Base-by-base conservation (phyloP, 2,888 invertebrate genomes). In the Harmothoe impar region DNA sequence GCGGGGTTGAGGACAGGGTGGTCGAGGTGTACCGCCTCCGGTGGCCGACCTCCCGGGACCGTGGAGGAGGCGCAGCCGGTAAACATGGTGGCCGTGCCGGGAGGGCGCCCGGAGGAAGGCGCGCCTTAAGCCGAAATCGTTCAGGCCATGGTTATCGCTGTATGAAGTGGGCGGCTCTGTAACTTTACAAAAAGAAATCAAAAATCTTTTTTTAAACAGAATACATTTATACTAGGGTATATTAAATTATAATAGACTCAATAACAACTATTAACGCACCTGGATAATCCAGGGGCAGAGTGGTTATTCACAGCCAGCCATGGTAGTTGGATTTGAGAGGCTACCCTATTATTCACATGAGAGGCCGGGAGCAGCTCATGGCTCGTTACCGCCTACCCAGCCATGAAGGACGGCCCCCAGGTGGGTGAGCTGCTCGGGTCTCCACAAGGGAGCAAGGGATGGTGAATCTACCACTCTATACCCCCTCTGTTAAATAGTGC, bases 1-100 rank as follows among this genome's bases (percentile, higher is more conserved):
- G n/a, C 25, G 62, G 23, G 62, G 62, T 20, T 62, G n/a, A 62
- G 62, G 62, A 5, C 62, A 3, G 3, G 5, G 23, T n/a, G 23
- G 62, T 5, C 15, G 23, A 1, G 62, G 62, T n/a, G 3, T 3
- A n/a, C 25, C 25, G 23, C 23, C 23, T 5, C 62, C 25, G 62
- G 23, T 20, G 3, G 23, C 25, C 72, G 72, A 25, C 25, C 29
- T 72, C 72, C 72, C 20, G 29, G 72, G 25, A 29, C 72, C 72
- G 72, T 72, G 72, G 72, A 72, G 72, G 72, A 72, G 72, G 7
- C 72, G 29, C 29, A 25, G 29, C 72, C n/a, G 72, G 29, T 62
- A n/a, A 20, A 62, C 5, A 43, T 3, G n/a, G 62, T n/a, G 7
- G 62, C 62, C 7, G 62, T 15, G 62, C 62, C 62, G n/a, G 20